Evolutionary conservation across 2,113 vertebrate genomes (phyloP), one percentile per base, ranked within the genome.

Genomic region (Amphilophus citrinellus): DNA sequence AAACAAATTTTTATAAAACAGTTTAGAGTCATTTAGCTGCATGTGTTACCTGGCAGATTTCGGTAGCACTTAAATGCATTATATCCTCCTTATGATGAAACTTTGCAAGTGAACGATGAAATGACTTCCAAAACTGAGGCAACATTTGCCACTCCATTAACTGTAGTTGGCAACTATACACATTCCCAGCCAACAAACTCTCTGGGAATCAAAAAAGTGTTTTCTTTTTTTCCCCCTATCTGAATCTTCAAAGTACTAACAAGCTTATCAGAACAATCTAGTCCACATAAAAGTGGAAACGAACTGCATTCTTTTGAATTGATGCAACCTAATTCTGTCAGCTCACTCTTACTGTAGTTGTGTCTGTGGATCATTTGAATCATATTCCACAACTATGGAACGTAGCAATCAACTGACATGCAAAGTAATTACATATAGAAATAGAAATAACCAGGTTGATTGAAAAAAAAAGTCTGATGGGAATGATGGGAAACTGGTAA

Each of bases 1-100:
- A 10, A 53, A 47, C 17, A 15, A 3, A 18, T 63, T 56, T 39
- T 2, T 27, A 35, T 22, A 5, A 24, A 27, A 22, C 11, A 20
- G 10, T 79, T 84, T 47, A 39, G 18, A 42, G 27, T 71, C 15
- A 75, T 88, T 89, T 83, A 84, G 32, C 57, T 17, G 22, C 17
- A 39, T 77, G 22, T 76, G 56, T 65, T 68, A 89, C 76, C 80
- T 76, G 81, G 8, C 50, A 80, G 78, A 80, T 83, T 65, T 79
- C 76, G 57, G 47, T 24, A 53, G 32, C 68, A 61, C 60, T 32
- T 82, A 77, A 85, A 81, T 59, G 27, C 30, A 77, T 79, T 9
- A n/a, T 83, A 60, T 79, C 77, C 61, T 83, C 9, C 20, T 15
- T 11, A 56, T 89, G 82, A 91, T 84, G 88, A 90, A 88, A 90